These are phyloP conservation scores for Perca schrenkii DNA, from an alignment of 2,113 vertebrate genomes.

Conservation along the genomic window DNA sequence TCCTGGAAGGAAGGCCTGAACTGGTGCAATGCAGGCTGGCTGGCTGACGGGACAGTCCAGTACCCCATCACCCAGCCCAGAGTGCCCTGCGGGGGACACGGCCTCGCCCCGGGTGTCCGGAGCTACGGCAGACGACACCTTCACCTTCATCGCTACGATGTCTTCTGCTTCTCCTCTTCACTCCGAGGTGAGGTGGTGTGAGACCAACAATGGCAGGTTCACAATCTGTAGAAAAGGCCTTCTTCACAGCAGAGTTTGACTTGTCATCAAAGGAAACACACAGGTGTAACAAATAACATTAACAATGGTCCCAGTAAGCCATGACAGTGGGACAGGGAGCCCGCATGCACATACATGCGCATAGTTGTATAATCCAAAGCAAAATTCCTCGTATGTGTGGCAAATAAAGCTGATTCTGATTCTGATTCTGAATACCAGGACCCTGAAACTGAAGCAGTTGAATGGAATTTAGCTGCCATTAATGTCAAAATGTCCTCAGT, in stretches of 20 bases:
- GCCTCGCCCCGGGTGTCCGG: slow-evolving; percentile 86
- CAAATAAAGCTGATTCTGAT: too few relatives aligned
- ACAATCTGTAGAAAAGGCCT: neutral
- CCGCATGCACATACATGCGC: neutral
- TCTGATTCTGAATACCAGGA: neutral
- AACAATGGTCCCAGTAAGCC: neutral
- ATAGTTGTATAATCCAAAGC: too few relatives aligned
- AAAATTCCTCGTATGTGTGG: too few relatives aligned
- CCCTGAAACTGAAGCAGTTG: too few relatives aligned
- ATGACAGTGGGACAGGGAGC: neutral
- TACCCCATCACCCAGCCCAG: slow-evolving; percentile 89
- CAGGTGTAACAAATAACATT: neutral
- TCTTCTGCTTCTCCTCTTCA: slow-evolving; percentile 89
- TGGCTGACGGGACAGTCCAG: slow-evolving; percentile 89
- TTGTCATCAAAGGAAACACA: neutral
- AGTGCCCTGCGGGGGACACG: slow-evolving; percentile 84
- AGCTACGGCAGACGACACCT: slow-evolving; percentile 87
- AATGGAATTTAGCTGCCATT: too few relatives aligned
- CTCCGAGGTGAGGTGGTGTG: slow-evolving; percentile 81
- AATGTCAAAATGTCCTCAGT: too few relatives aligned
- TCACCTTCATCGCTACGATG: slow-evolving; percentile 86
- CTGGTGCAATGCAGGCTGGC: slow-evolving; percentile 94
- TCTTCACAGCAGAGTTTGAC: neutral
- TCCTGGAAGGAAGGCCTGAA: slow-evolving; percentile 91
- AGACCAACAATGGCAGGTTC: neutral